phyloP scores from a whole-genome alignment of 2,797 vertebrate genomes.

The Amazonetta brasiliensis region DNA sequence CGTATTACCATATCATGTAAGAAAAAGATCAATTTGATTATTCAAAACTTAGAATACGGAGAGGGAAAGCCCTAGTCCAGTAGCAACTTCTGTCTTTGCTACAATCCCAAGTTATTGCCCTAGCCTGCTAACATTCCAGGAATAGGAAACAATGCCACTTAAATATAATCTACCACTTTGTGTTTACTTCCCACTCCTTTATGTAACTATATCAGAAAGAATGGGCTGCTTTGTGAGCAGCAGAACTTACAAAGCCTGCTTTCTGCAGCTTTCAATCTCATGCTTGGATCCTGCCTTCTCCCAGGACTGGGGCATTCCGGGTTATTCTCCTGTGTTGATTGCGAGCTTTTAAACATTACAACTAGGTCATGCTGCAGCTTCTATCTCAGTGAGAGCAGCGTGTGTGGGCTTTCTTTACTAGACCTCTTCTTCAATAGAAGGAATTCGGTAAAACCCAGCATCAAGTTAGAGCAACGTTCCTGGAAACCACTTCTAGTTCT shows the following conservation, averaged over 20 bases:
- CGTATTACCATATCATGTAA: not conserved
- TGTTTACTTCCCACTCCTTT: not conserved
- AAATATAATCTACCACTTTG: not conserved
- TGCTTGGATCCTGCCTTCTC: not conserved
- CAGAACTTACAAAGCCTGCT: not conserved
- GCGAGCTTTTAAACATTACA: not conserved
- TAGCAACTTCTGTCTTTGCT: not conserved
- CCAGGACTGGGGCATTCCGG: not conserved
- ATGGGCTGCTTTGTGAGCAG: not conserved
- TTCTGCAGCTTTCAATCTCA: not conserved
- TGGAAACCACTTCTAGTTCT: not conserved
- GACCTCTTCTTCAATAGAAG: not conserved
- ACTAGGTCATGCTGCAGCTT: not conserved
- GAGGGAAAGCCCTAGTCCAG: not conserved
- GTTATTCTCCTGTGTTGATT: not conserved
- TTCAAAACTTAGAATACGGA: not conserved
- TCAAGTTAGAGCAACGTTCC: not conserved
- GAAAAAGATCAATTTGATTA: not conserved
- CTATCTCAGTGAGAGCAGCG: not conserved
- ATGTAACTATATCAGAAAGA: not conserved
- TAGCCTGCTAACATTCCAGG: not conserved
- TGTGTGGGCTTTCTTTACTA: not conserved
- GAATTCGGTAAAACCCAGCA: not conserved
- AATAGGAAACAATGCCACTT: not conserved
- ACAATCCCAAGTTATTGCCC: not conserved